These are phyloP conservation scores for Brachionichthys hirsutus DNA, from an alignment of 2,113 vertebrate species.

Conservation along the genomic window DNA sequence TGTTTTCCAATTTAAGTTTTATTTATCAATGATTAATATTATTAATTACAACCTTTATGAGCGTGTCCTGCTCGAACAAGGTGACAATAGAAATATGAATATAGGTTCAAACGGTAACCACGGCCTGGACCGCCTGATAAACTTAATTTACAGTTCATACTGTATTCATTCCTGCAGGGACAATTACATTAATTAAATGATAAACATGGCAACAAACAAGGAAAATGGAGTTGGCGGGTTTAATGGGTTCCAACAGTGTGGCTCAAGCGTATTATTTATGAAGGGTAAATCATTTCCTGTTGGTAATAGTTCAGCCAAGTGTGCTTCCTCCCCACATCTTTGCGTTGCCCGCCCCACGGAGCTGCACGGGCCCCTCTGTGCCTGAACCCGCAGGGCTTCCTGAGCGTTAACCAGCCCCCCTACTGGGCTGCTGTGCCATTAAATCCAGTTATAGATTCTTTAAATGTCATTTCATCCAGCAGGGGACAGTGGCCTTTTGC, in stretches of 20 bases:
- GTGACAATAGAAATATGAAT: too few relatives aligned
- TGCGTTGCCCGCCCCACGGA: constrained; percentile 32
- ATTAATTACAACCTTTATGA: too few relatives aligned
- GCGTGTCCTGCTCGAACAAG: too few relatives aligned
- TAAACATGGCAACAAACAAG: constrained; percentile 20
- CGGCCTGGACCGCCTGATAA: background rate
- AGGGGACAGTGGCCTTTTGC: constrained; percentile 56
- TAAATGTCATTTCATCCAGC: constrained; percentile 62
- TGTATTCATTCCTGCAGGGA: constrained; percentile 4
- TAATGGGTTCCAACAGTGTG: constrained; percentile 27
- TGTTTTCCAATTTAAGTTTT: too few relatives aligned
- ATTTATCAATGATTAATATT: too few relatives aligned
- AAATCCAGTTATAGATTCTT: constrained; percentile 61
- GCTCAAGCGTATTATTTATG: constrained; percentile 36
- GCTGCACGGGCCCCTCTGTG: constrained; percentile 9
- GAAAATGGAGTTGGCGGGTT: constrained; percentile 10
- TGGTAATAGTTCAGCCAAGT: constrained; percentile 44
- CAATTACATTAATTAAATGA: constrained; percentile 23
- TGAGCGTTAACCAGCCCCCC: constrained; percentile 16
- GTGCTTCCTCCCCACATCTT: constrained; percentile 27
- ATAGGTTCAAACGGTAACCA: too few relatives aligned
- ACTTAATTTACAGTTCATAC: constrained; percentile 1
- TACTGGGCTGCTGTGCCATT: constrained; percentile 49
- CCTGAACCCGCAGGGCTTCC: constrained; percentile 31
- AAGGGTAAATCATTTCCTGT: constrained; percentile 39